A percentile compares a stretch with the other conserved stretches of the same genome.
Evolutionary conservation across 92 coral and sea anemone genomes (phyloP).

Genomic region (Parazoanthus swiftii): DNA sequence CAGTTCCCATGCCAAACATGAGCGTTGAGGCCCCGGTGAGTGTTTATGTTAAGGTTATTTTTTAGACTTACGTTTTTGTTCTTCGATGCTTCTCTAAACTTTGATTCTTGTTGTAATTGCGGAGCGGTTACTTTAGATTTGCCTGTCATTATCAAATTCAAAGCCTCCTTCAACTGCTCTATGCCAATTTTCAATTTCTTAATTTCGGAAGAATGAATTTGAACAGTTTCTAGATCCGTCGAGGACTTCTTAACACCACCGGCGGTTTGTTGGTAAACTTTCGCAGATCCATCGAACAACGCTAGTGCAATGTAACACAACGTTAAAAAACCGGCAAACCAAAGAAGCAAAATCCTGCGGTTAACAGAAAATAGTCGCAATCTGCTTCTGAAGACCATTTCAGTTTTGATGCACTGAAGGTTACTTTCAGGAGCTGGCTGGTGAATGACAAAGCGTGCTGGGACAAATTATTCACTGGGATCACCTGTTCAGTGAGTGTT

Average conservation of each 20-base stretch:
- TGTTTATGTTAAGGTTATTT: not conserved
- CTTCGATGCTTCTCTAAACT: too few species aligned
- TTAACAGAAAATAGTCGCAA: not conserved
- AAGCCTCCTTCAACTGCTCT: not conserved
- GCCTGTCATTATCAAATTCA: not conserved
- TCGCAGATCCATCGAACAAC: not conserved
- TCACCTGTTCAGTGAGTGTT: too few species aligned
- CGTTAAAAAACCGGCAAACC: not conserved
- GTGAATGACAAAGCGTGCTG: too few species aligned
- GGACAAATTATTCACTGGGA: too few species aligned
- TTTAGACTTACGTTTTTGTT: not conserved
- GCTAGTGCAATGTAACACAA: not conserved
- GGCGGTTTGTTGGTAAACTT: not conserved
- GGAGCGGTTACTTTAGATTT: not conserved
- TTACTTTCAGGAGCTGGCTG: too few species aligned
- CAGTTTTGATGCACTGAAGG: too few species aligned
- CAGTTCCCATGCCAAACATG: slow-evolving; percentile 50
- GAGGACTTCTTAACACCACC: not conserved
- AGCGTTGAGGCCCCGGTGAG: slow-evolving; percentile 35
- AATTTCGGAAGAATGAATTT: not conserved
- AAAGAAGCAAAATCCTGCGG: slow-evolving; percentile 1
- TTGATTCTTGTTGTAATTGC: not conserved
- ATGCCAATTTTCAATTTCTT: not conserved
- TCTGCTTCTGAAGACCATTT: too few species aligned
- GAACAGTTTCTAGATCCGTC: not conserved